Conservation (phyloP, 2,888 invertebrate genomes). For the Blera fallax region DNA sequence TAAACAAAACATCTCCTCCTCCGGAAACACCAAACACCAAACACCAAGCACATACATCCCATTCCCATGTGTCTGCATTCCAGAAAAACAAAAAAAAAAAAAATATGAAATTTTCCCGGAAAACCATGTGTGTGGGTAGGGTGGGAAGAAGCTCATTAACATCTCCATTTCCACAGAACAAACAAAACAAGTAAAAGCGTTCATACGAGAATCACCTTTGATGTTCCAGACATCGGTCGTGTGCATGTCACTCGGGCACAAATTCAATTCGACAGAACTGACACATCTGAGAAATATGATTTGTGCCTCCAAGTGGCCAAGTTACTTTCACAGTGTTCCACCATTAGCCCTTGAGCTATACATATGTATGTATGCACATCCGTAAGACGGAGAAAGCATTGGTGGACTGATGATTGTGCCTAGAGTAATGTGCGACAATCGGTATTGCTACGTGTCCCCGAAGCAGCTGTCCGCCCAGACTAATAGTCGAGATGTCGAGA, state of each 20-base stretch:
- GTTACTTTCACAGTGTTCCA: slow-evolving; percentile 33
- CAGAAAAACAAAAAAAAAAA: slow-evolving; percentile 35
- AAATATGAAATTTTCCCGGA: slow-evolving; percentile 53
- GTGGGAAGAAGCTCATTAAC: slow-evolving; percentile 72
- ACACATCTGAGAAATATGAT: slow-evolving; percentile 60
- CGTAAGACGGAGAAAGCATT: slow-evolving; percentile 3
- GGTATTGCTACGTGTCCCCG: slow-evolving; percentile 3
- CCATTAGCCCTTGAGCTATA: neutral
- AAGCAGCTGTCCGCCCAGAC: slow-evolving; percentile 72
- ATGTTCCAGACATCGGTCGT: slow-evolving; percentile 63
- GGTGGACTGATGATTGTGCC: slow-evolving; percentile 5
- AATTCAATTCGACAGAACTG: slow-evolving; percentile 67
- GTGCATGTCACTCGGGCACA: slow-evolving; percentile 62
- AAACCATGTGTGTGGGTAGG: slow-evolving; percentile 65
- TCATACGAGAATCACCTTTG: slow-evolving; percentile 52
- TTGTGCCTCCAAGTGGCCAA: slow-evolving; percentile 54
- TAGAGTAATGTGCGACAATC: slow-evolving; percentile 35
- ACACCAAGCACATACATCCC: slow-evolving; percentile 21
- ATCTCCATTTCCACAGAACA: slow-evolving; percentile 69
- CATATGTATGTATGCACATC: neutral
- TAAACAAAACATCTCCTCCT: slow-evolving; percentile 67
- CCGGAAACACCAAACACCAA: slow-evolving; percentile 62
- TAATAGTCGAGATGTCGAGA: slow-evolving; percentile 73
- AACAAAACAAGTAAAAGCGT: slow-evolving; percentile 56
- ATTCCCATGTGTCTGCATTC: slow-evolving; percentile 35